Evolutionary conservation across 2,888 invertebrate species (phyloP).

Genomic region (Copidosoma aretas): DNA sequence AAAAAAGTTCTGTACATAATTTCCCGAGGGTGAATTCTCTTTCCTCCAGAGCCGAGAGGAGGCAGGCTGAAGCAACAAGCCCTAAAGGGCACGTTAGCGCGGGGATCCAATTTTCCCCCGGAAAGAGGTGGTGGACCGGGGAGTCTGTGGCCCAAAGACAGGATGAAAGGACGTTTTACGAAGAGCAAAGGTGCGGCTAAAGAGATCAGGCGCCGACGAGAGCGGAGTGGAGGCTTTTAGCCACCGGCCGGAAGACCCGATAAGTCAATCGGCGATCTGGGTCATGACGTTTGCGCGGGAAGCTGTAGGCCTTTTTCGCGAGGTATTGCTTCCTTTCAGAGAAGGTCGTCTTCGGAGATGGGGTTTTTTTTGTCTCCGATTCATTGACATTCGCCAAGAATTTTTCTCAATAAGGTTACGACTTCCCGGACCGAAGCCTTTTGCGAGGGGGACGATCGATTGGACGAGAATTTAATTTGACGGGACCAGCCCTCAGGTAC

Average conservation of each 20-base stretch:
- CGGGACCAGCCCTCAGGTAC: conserved; percentile 60
- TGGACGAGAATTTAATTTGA: conserved; percentile 60
- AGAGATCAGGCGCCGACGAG: conserved; percentile 5
- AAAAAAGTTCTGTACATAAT: conserved; percentile 47
- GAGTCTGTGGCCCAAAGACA: not conserved
- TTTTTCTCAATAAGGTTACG: not conserved
- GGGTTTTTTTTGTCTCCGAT: too few species aligned
- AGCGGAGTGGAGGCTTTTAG: not conserved
- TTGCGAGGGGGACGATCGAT: conserved; percentile 46
- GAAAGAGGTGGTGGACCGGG: conserved; percentile 24
- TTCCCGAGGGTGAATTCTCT: conserved; percentile 57
- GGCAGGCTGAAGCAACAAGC: conserved; percentile 34
- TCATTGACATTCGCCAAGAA: not conserved
- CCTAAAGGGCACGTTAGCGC: conserved; percentile 57
- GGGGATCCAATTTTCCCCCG: conserved; percentile 55
- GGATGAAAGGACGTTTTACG: conserved; percentile 23
- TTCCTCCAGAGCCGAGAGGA: conserved; percentile 40
- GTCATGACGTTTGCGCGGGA: conserved; percentile 15
- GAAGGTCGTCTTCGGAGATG: too few species aligned
- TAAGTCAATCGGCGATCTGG: conserved; percentile 29
- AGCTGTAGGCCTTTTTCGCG: too few species aligned
- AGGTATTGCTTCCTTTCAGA: too few species aligned
- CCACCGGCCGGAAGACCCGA: conserved; percentile 8
- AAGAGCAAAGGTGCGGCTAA: conserved; percentile 30
- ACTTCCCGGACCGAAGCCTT: conserved; percentile 36